Evolutionary conservation across 2,888 invertebrate species (phyloP).

Genomic region (Nemotelus pantherinus): DNA sequence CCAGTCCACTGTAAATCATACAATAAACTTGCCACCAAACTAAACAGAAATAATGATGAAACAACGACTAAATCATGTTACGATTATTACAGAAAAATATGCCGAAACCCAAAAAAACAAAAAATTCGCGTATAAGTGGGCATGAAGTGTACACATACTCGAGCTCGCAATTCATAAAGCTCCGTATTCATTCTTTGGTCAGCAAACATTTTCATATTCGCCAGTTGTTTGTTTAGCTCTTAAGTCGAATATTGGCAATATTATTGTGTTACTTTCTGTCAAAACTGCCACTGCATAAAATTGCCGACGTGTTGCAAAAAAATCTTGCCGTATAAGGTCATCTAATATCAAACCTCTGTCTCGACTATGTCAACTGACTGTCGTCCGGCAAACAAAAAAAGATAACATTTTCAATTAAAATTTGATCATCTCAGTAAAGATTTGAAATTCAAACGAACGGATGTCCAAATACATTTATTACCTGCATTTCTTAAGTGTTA

Average conservation of each 20-base stretch:
- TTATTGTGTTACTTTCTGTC: neutral
- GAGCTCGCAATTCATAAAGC: too few relatives aligned
- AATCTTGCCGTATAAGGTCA: slow-evolving; percentile 4
- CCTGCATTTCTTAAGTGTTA: slow-evolving; percentile 29
- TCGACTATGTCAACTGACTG: neutral
- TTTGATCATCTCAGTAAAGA: slow-evolving; percentile 13
- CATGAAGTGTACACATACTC: too few relatives aligned
- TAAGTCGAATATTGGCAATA: slow-evolving; percentile 12
- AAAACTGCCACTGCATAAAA: slow-evolving; percentile 27
- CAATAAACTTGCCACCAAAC: too few relatives aligned
- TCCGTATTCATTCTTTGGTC: too few relatives aligned
- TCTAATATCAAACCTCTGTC: neutral
- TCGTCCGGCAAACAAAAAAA: slow-evolving; percentile 9
- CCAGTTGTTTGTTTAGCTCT: slow-evolving; percentile 13
- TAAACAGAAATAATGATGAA: too few relatives aligned
- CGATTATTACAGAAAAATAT: too few relatives aligned
- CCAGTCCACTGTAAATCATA: too few relatives aligned
- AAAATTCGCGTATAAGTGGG: too few relatives aligned
- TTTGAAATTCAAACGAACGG: slow-evolving; percentile 7
- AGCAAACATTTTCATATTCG: neutral
- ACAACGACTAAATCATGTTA: too few relatives aligned
- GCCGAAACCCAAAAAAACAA: too few relatives aligned
- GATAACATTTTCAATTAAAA: slow-evolving; percentile 21
- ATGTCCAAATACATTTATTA: slow-evolving; percentile 7
- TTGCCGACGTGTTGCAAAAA: slow-evolving; percentile 25